Percentiles rank a stretch among this genome's conserved stretches.
Evolutionary conservation across 2,888 invertebrate species (phyloP).

Genomic region (Acleris emargana): DNA sequence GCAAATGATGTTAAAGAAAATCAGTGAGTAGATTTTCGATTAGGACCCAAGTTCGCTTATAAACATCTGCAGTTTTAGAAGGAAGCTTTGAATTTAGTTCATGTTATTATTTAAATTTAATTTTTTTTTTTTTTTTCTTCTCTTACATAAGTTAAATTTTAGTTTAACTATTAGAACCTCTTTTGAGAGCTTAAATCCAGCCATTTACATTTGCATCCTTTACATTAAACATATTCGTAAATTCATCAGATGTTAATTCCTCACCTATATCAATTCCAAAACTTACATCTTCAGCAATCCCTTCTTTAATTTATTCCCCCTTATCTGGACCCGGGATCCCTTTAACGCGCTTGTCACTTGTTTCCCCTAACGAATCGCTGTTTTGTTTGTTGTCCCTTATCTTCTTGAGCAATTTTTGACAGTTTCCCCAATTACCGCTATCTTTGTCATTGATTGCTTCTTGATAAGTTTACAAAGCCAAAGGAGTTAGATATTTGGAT

Average conservation of each 20-base stretch:
- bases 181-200: neutral
- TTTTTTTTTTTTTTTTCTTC: no score
- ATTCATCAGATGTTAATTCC: neutral
- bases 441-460: slow-evolving; percentile 1
- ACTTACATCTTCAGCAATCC: slow-evolving; percentile 1
- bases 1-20: no score
- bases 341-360: slow-evolving; percentile 21
- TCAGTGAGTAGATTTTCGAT: no score
- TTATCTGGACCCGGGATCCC: slow-evolving; percentile 15
- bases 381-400: slow-evolving; percentile 17
- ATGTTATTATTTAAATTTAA: no score
- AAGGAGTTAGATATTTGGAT: no score
- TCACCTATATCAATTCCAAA: neutral
- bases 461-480: slow-evolving; percentile 6
- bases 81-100: no score
- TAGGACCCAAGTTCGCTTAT: no score
- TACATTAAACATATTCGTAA: neutral
- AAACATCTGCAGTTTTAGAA: no score
- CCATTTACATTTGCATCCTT: neutral
- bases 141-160: no score
- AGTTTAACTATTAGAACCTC: neutral
- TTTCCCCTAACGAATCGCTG: slow-evolving; percentile 22
- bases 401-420: slow-evolving; percentile 22
- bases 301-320: slow-evolving; percentile 22
- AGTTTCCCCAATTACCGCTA: slow-evolving; percentile 15